A percentile compares a stretch with the other conserved stretches of the same genome.
Conservation (phyloP, 2,113 vertebrate genomes). For the Chrysochloris asiatica region DNA sequence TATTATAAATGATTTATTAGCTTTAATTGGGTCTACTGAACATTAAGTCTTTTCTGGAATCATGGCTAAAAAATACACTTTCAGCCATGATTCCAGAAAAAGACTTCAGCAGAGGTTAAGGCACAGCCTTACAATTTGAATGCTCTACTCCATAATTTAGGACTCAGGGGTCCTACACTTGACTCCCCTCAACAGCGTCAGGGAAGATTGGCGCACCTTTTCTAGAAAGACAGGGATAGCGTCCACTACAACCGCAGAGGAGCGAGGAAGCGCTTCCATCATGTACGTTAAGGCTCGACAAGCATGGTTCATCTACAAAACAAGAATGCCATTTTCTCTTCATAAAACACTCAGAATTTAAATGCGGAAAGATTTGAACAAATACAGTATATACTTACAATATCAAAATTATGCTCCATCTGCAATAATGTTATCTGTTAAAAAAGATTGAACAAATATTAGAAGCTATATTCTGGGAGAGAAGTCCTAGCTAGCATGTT, state of each 20-base stretch:
- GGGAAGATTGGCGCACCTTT: slow-evolving; percentile 96
- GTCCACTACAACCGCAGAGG: slow-evolving; percentile 98
- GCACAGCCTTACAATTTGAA: neutral
- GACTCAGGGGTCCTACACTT: neutral
- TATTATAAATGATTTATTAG: slow-evolving; percentile 30
- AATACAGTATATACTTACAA: slow-evolving; percentile 89
- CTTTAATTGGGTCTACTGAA: neutral
- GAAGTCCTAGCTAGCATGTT: neutral
- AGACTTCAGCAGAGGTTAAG: neutral
- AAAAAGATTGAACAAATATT: slow-evolving; percentile 60
- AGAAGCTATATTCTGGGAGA: neutral
- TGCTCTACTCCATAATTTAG: neutral
- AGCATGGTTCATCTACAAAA: slow-evolving; percentile 97
- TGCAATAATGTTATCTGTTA: slow-evolving; percentile 97
- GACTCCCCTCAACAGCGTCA: too few relatives aligned
- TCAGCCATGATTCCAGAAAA: neutral
- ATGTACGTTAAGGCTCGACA: slow-evolving; percentile 99
- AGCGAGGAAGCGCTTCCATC: slow-evolving; percentile 99
- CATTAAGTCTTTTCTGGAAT: neutral
- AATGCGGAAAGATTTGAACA: neutral
- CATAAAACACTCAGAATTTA: neutral
- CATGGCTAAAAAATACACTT: neutral
- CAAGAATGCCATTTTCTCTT: neutral
- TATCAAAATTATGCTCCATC: slow-evolving; percentile 99
- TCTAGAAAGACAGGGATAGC: slow-evolving; percentile 99